Evolutionary conservation across 2,797 vertebrate species (phyloP).

Genomic region (Ctenosaura bakeri): DNA sequence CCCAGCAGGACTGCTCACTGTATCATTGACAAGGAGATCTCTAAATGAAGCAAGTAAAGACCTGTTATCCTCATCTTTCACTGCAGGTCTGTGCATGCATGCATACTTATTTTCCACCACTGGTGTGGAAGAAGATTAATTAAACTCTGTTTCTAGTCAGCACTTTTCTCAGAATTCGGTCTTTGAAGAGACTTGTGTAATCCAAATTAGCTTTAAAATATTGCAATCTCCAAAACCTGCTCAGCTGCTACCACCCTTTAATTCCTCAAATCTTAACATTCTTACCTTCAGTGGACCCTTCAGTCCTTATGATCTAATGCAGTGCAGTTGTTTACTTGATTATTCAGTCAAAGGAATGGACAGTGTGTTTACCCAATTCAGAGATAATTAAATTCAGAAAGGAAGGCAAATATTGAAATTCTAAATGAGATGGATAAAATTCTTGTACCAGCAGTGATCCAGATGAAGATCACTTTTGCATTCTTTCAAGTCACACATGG

Average conservation of each 20-base stretch:
- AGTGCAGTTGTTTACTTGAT: not conserved
- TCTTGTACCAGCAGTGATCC: not conserved
- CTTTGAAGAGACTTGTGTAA: not conserved
- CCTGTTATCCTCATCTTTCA: not conserved
- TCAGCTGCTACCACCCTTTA: not conserved
- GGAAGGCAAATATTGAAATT: not conserved
- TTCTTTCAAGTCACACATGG: not conserved
- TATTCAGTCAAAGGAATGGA: not conserved
- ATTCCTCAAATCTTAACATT: not conserved
- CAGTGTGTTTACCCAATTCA: not conserved
- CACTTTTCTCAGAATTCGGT: not conserved
- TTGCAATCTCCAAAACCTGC: not conserved
- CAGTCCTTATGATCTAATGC: not conserved
- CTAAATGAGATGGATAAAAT: not conserved
- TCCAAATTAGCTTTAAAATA: conserved; percentile 1
- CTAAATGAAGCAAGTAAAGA: not conserved
- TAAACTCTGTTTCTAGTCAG: not conserved
- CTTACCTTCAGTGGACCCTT: not conserved
- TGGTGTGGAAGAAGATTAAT: conserved; percentile 5
- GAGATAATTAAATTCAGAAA: not conserved
- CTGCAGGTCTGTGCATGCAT: conserved; percentile 9
- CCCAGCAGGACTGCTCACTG: not conserved
- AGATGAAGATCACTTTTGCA: not conserved
- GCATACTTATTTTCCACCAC: conserved; percentile 9
- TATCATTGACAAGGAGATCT: not conserved